These are phyloP conservation scores for Apamea epomidion DNA, from an alignment of 2,888 invertebrate genomes.

Conservation along the genomic window DNA sequence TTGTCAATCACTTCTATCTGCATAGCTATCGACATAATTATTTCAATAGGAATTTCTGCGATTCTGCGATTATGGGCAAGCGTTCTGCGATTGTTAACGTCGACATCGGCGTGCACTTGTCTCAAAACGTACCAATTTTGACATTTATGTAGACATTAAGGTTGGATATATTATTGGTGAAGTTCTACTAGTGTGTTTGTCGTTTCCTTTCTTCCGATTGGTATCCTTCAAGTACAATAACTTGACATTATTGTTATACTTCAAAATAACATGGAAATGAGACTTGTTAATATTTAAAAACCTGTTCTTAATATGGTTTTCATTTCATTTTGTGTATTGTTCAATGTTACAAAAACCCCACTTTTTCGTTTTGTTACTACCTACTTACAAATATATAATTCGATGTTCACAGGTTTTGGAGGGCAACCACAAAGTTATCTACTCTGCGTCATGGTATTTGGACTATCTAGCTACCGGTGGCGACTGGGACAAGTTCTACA, in stretches of 20 bases:
- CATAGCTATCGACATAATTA: neutral
- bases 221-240: neutral
- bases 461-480: constrained; percentile 91
- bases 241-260: neutral
- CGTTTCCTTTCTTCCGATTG: neutral
- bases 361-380: neutral
- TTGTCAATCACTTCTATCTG: neutral
- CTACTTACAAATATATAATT: constrained; percentile 3
- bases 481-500: constrained; percentile 92
- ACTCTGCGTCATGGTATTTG: constrained; percentile 96
- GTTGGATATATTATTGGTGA: neutral
- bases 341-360: neutral
- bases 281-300: neutral
- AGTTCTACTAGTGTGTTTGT: neutral
- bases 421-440: constrained; percentile 91
- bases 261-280: neutral
- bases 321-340: neutral
- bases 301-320: neutral
- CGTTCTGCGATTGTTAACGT: neutral
- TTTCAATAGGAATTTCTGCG: neutral
- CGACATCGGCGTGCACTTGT: neutral
- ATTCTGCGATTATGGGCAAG: neutral
- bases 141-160: neutral
- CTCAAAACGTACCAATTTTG: neutral
- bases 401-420: constrained; percentile 86